Base-by-base conservation (phyloP, 2,113 vertebrate species). In the Muntiacus muntjak region DNA sequence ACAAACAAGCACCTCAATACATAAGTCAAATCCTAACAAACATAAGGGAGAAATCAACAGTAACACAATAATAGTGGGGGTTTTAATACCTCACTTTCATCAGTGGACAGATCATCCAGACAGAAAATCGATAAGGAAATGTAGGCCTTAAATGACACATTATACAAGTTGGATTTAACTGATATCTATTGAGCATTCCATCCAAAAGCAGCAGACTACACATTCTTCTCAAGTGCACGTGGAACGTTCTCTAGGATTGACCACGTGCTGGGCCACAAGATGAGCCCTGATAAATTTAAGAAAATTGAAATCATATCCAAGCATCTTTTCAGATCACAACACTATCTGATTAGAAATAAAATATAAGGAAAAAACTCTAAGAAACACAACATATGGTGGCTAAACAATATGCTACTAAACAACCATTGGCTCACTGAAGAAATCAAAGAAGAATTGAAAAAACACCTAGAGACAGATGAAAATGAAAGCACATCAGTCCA, bases 221-320 rank as follows among this genome's bases (percentile, higher is more conserved):
- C 23, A 43, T 26, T 43, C 71, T 43, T 76, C 23, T 3, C 71
- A 43, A 26, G 40, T 76, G 71, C 36, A 43, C 0, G 0, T 40
- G 3, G 36, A 43, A 43, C 0, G 1, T 26, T 76, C 23, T 26
- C 40, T 1, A 76, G 23, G 36, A 76, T 13, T 3, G 23, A 76
- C 36, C 36, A 76, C 0, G 0, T 76, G 6, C 12, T 76, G 21
- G 40, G 36, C 36, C 36, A 26, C 40, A 76, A 76, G 23, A 14
- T 43, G 6, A 76, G 36, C 71, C 11, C 36, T 76, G 23, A 43
- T 25, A 43, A 76, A 43, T 7, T 76, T 76, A 25, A 7, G 3
- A 43, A 76, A 76, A 14, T 76, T 25, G 71, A 76, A 76, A 43
- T 76, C 36, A 40, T 43, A 76, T 76, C 36, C 36, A 76, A 76